Percentiles rank a stretch among this genome's conserved stretches.
phyloP scores from a whole-genome alignment of 1,140 invertebrate species.

The Chymomyza costata region DNA sequence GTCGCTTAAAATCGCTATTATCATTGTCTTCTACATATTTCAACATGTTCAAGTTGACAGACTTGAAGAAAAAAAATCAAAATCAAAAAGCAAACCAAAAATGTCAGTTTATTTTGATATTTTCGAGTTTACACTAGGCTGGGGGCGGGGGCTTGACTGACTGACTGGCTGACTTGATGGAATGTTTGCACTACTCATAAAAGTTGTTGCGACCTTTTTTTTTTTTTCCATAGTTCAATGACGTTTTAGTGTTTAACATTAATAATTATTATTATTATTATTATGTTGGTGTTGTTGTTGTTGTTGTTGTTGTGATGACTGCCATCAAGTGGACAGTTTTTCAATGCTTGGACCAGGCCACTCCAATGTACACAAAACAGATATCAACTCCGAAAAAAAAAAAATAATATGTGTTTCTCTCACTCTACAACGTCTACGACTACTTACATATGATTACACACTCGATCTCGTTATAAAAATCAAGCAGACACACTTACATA shows the following conservation, averaged over 20 bases:
- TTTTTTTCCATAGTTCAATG: conserved; percentile 60
- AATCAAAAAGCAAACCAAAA: conserved; percentile 42
- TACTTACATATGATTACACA: conserved; percentile 49
- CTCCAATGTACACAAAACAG: conserved; percentile 60
- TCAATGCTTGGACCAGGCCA: conserved; percentile 38
- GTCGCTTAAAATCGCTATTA: background rate
- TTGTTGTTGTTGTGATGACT: conserved; percentile 32
- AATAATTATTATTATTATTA: conserved; percentile 49
- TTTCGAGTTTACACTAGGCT: background rate
- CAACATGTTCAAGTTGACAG: conserved; percentile 46
- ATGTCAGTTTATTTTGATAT: conserved; percentile 18
- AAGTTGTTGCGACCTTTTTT: conserved; percentile 15
- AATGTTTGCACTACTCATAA: conserved; percentile 30
- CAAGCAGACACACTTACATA: conserved; percentile 30
- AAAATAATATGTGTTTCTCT: no score
- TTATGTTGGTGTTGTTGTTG: conserved; percentile 46
- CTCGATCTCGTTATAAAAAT: conserved; percentile 46
- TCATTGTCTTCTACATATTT: conserved; percentile 28
- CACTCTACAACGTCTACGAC: background rate
- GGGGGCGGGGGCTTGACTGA: conserved; percentile 9
- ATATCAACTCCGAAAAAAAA: conserved; percentile 22
- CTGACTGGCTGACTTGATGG: no score
- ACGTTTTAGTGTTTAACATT: conserved; percentile 35
- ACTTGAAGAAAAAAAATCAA: no score
- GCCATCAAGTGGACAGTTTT: conserved; percentile 20